phyloP scores from a whole-genome alignment of 2,888 invertebrate species.

The Eutolmus rufibarbis region DNA sequence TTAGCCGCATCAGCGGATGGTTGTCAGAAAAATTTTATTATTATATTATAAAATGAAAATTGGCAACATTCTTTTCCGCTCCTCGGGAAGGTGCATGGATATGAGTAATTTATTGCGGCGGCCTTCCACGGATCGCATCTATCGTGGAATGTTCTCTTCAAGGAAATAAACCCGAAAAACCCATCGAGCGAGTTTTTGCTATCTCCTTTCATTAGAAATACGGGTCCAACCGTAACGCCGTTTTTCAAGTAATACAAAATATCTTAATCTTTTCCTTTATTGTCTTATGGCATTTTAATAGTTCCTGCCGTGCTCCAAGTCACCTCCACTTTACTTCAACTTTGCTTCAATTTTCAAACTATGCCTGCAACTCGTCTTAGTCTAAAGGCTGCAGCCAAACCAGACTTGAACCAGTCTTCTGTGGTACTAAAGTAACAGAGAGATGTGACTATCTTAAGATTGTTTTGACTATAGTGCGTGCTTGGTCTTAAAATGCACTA shows the following conservation, averaged over 20 bases:
- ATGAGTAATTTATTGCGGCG: not conserved
- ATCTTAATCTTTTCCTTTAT: not conserved
- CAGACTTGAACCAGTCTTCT: no score
- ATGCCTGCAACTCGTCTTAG: not conserved
- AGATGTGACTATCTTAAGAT: no score
- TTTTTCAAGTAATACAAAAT: not conserved
- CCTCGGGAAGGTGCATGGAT: not conserved
- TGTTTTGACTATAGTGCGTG: no score
- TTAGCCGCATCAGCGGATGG: not conserved
- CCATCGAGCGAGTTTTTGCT: not conserved
- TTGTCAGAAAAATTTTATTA: constrained; percentile 24
- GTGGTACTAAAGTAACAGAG: no score
- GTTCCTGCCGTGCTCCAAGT: not conserved
- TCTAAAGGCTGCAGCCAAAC: no score
- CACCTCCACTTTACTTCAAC: not conserved
- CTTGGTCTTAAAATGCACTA: no score
- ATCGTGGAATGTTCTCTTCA: not conserved
- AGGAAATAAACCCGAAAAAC: not conserved
- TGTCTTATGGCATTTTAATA: not conserved
- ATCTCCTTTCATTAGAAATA: not conserved
- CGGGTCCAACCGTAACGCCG: not conserved
- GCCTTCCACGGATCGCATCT: not conserved
- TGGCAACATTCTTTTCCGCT: not conserved
- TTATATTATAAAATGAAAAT: constrained; percentile 28
- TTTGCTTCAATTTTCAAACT: not conserved